These are phyloP conservation scores for Trachythela sp. DNA, from an alignment of 64 coral and sea anemone genomes.

Conservation along the genomic window DNA sequence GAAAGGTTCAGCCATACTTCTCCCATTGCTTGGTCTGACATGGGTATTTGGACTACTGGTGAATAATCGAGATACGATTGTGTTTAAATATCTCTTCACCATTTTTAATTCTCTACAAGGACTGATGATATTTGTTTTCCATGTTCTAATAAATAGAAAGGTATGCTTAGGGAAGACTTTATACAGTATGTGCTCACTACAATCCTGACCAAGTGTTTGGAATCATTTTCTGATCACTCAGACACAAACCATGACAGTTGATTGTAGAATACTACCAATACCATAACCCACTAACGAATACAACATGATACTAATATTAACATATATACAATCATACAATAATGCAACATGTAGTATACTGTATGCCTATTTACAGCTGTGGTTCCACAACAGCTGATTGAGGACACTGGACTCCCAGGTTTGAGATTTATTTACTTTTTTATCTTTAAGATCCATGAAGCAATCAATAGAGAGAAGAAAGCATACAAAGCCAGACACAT, in stretches of 20 bases:
- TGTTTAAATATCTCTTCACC: conserved; percentile 8
- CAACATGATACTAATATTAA: no score
- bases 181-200: no score
- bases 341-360: no score
- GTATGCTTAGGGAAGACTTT: background rate
- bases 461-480: background rate
- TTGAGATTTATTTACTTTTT: background rate
- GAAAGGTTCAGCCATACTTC: background rate
- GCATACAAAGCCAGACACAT: background rate
- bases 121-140: background rate
- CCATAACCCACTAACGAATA: no score
- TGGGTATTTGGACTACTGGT: conserved; percentile 9
- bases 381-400: no score
- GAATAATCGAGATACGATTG: background rate
- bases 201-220: no score
- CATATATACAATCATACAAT: no score
- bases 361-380: no score
- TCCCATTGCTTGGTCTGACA: background rate
- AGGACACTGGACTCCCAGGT: background rate
- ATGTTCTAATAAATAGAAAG: background rate
- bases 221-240: no score
- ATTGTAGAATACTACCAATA: background rate
- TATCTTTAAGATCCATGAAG: background rate
- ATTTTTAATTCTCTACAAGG: conserved; percentile 13
- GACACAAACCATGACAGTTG: background rate